Evolutionary conservation across 2,888 invertebrate genomes (phyloP).

Genomic region (Andrena praecox): DNA sequence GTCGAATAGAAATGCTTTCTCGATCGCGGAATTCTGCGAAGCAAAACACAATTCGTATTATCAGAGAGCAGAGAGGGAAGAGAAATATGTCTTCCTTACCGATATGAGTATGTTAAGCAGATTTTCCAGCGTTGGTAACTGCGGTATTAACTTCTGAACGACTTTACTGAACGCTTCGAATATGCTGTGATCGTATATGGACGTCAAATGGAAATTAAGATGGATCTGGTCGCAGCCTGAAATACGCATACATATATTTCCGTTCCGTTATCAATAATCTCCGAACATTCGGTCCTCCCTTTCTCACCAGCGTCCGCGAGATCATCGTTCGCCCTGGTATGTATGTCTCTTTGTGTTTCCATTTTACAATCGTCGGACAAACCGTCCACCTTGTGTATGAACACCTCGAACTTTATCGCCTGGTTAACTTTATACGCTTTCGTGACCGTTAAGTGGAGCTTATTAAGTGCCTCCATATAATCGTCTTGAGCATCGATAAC

Average conservation of each 20-base stretch:
- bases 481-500: conserved; percentile 99
- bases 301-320: conserved; percentile 92
- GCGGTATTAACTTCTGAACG: conserved; percentile 99
- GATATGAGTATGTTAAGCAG: conserved; percentile 98
- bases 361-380: conserved; percentile 99
- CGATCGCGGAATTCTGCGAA: conserved; percentile 98
- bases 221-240: conserved; percentile 93
- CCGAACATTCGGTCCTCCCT: background rate
- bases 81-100: conserved; percentile 86
- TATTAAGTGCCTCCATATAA: conserved; percentile 97
- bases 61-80: conserved; percentile 3
- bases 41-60: conserved; percentile 22
- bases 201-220: conserved; percentile 97
- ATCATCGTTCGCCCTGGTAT: conserved; percentile 98
- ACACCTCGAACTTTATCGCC: conserved; percentile 98
- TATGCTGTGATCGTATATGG: conserved; percentile 99
- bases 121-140: conserved; percentile 98
- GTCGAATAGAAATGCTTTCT: conserved; percentile 99
- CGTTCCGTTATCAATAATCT: background rate
- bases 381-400: conserved; percentile 99
- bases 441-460: conserved; percentile 96
- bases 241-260: conserved; percentile 54
- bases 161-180: conserved; percentile 99
- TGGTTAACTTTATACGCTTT: conserved; percentile 98
- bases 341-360: conserved; percentile 99